phyloP scores from a whole-genome alignment of 2,113 vertebrate genomes.

The Rhombomys opimus region DNA sequence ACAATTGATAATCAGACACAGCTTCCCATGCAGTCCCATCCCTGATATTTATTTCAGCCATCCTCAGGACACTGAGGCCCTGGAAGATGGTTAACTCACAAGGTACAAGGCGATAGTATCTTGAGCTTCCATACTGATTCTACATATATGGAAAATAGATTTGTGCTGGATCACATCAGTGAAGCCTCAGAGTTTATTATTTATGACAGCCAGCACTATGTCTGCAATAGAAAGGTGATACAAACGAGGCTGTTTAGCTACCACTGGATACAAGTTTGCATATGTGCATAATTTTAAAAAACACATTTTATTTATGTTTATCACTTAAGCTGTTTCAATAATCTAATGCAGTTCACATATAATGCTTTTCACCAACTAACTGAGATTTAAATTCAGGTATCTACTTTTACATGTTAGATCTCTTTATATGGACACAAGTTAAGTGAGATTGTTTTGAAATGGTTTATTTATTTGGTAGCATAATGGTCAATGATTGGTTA shows the following conservation, averaged over 20 bases:
- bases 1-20: background rate
- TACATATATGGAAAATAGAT: background rate
- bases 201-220: background rate
- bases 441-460: background rate
- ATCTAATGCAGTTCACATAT: background rate
- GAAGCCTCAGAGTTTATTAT: background rate
- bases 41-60: background rate
- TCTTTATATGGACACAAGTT: background rate
- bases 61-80: background rate
- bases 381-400: slow-evolving; percentile 2
- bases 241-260: background rate
- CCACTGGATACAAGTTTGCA: background rate
- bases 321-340: background rate
- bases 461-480: slow-evolving; percentile 34
- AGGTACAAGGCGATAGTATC: background rate
- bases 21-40: background rate
- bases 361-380: background rate
- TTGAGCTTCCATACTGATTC: background rate
- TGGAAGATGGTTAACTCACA: background rate
- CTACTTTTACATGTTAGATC: slow-evolving; percentile 16
- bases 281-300: background rate
- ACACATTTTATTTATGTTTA: background rate
- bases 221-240: background rate
- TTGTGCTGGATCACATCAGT: background rate
- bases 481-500: background rate